Evolutionary conservation across 35 echinoderm and acorn worm genomes (phyloP).

Genomic region (Diadema setosum): DNA sequence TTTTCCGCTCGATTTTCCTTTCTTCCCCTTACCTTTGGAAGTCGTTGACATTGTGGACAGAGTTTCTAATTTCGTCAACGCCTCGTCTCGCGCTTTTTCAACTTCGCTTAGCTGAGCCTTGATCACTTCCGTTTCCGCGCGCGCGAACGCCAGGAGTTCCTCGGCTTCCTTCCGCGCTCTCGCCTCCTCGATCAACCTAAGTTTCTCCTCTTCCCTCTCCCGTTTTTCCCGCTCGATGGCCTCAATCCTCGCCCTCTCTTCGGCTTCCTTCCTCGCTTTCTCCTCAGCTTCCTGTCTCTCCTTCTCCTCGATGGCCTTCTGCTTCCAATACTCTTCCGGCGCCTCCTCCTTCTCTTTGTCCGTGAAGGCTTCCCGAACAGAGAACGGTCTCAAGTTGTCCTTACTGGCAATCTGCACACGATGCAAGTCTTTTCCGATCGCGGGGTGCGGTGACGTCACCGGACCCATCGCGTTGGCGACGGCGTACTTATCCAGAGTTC

Average conservation of each 20-base stretch:
- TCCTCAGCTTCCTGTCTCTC: neutral
- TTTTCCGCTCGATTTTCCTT: neutral
- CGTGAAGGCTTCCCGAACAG: neutral
- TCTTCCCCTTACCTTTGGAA: neutral
- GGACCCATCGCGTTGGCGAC: constrained; percentile 24
- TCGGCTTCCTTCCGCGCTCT: neutral
- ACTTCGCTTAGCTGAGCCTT: neutral
- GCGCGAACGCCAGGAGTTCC: neutral
- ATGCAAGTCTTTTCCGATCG: neutral
- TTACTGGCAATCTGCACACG: neutral
- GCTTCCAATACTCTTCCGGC: constrained; percentile 21
- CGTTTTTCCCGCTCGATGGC: constrained; percentile 7
- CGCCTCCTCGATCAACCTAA: constrained; percentile 18
- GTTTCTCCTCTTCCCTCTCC: neutral
- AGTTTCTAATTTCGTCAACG: neutral
- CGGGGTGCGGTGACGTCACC: neutral
- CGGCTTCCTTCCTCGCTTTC: neutral
- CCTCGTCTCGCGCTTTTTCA: neutral
- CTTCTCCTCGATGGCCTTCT: constrained; percentile 21
- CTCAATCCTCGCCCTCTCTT: neutral
- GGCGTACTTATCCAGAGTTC: constrained; percentile 1
- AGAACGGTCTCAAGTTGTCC: neutral
- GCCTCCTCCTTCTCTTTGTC: constrained; percentile 28
- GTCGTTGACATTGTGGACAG: neutral
- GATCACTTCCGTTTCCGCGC: constrained; percentile 9